Conservation (phyloP, 1,140 invertebrate species). For the Eufriesea mexicana region DNA sequence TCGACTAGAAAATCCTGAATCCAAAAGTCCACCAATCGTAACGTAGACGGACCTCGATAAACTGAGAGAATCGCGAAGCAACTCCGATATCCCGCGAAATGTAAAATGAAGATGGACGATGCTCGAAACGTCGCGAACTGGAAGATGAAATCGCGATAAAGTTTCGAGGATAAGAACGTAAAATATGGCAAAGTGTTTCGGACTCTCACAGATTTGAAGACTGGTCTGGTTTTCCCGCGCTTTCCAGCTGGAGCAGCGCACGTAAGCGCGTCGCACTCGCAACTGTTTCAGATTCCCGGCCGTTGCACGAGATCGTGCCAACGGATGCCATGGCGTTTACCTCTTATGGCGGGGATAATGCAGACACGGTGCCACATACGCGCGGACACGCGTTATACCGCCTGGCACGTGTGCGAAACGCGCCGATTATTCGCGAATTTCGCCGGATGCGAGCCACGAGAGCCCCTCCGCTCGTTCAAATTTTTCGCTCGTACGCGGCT, state of each 20-base stretch:
- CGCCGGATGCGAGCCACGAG: slow-evolving; percentile 24
- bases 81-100: too few relatives aligned
- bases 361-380: slow-evolving; percentile 39
- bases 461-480: neutral
- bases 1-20: too few relatives aligned
- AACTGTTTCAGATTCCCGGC: slow-evolving; percentile 72
- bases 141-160: neutral
- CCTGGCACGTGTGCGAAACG: slow-evolving; percentile 31
- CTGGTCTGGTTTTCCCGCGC: slow-evolving; percentile 27
- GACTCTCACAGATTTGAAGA: slow-evolving; percentile 19
- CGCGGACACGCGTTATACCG: slow-evolving; percentile 13
- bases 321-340: slow-evolving; percentile 72
- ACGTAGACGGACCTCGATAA: too few relatives aligned
- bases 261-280: slow-evolving; percentile 66
- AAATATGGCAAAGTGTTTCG: neutral
- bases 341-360: slow-evolving; percentile 71
- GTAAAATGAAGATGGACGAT: too few relatives aligned
- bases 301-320: slow-evolving; percentile 67
- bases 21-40: too few relatives aligned
- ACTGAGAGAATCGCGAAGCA: too few relatives aligned
- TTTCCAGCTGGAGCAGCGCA: slow-evolving; percentile 50
- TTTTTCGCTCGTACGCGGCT: neutral
- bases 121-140: too few relatives aligned
- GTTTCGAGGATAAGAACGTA: neutral
- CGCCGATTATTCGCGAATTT: slow-evolving; percentile 24